Evolutionary conservation across 2,113 vertebrate genomes (phyloP).

Genomic region (Syngnathus scovelli): DNA sequence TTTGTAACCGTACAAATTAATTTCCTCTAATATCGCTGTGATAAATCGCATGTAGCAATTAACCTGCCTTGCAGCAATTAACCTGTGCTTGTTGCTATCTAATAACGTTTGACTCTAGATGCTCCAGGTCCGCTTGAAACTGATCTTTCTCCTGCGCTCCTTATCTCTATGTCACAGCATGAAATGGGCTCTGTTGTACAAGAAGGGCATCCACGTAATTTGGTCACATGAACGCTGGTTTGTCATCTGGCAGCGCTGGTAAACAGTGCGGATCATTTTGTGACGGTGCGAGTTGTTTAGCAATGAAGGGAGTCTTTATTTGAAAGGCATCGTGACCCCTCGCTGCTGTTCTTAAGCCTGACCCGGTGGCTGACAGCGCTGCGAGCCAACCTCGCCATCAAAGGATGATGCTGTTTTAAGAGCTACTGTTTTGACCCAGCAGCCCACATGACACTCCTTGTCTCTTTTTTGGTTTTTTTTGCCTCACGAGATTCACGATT

Average conservation of each 20-base stretch:
- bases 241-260: conserved; percentile 12
- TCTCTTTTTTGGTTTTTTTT: conserved; percentile 42
- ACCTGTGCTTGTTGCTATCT: conserved; percentile 45
- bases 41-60: conserved; percentile 50
- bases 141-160: conserved; percentile 2
- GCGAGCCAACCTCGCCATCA: conserved; percentile 46
- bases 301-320: conserved; percentile 46
- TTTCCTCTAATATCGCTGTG: conserved; percentile 46
- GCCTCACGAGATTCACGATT: conserved; percentile 51
- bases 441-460: conserved; percentile 54
- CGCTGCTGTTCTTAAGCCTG: conserved; percentile 41
- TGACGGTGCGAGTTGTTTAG: conserved; percentile 11
- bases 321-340: conserved; percentile 43
- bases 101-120: conserved; percentile 38
- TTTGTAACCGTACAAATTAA: conserved; percentile 47
- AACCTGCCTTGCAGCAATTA: conserved; percentile 54
- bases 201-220: conserved; percentile 2
- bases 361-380: conserved; percentile 44
- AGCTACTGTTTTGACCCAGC: conserved; percentile 40
- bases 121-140: conserved; percentile 2
- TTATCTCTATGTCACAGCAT: conserved; percentile 12
- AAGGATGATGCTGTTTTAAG: conserved; percentile 56
- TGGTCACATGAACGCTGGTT: conserved; percentile 23
- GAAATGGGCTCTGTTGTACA: background rate
- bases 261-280: conserved; percentile 28